A percentile compares a stretch with the other conserved stretches of the same genome.
Conservation (phyloP, 2,888 invertebrate genomes). For the Catocala fraxini region DNA sequence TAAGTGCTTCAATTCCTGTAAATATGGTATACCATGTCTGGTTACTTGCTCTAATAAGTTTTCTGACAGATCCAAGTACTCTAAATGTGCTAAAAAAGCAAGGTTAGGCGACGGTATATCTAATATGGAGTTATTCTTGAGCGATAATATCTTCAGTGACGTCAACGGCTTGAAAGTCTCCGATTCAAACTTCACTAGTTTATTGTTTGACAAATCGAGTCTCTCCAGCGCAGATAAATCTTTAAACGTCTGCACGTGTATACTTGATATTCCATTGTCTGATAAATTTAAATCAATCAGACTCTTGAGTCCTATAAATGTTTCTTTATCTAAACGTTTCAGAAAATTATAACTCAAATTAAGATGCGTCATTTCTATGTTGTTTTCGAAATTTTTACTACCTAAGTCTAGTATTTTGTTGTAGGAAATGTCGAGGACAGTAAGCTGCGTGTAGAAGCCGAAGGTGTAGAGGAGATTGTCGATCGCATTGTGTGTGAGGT, state of each 20-base stretch:
- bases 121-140: constrained; percentile 93
- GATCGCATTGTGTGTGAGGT: constrained; percentile 94
- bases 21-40: constrained; percentile 91
- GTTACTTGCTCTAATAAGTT: constrained; percentile 93
- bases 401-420: constrained; percentile 94
- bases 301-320: constrained; percentile 91
- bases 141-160: constrained; percentile 90
- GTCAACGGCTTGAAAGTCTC: constrained; percentile 91
- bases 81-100: constrained; percentile 89
- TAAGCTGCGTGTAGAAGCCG: constrained; percentile 93
- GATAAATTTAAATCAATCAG: constrained; percentile 91
- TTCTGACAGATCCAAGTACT: constrained; percentile 92
- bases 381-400: constrained; percentile 93
- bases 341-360: constrained; percentile 93
- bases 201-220: constrained; percentile 92
- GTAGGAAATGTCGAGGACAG: constrained; percentile 93
- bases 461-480: constrained; percentile 92
- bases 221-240: constrained; percentile 92
- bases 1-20: constrained; percentile 91
- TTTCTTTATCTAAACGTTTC: constrained; percentile 91
- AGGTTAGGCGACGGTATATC: constrained; percentile 92
- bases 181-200: constrained; percentile 91
- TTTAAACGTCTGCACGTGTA: constrained; percentile 92
- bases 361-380: constrained; percentile 91
- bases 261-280: constrained; percentile 91